Base-by-base conservation (phyloP, 2,888 invertebrate species). In the Epirrhoe tristata region DNA sequence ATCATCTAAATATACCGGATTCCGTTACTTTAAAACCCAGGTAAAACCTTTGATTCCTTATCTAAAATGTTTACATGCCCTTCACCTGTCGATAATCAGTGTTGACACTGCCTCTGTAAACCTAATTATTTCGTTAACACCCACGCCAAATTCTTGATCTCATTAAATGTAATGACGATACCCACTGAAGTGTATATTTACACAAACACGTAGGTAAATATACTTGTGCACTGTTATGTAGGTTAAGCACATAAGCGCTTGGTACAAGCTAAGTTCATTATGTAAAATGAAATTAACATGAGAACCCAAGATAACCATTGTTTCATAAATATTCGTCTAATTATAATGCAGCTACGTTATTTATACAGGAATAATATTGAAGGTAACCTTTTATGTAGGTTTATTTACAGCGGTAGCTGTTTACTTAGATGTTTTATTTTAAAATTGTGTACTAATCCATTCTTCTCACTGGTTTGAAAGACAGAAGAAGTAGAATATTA, bases 101-200 rank as follows among this genome's bases (percentile, higher is more conserved):
- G 51, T 67, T 67, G 17, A 59, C 58, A 54, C 48, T 52, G 53
- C 55, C 52, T 56, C 62, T 64, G 55, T 58, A 64, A 62, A 60
- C 43, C 56, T 53, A 67, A 69, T 70, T 66, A 73, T 68, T 62
- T 17, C 48, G 63, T 57, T 65, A 63, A 51, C 60, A 62, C 55
- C 63, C 52, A 31, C 60, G 52, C 62, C 55, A 61, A 68, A 69
- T 66, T 69, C 61, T 52, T 70, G 58, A 70, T 70, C 68, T 73
- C 60, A 64, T 73, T 71, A 69, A 46, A 48, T 32, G 31, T 66
- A 58, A 67, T 54, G 66, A 67, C 57, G 54, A 65, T 58, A 65
- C 58, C 48, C 48, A 43, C 54, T 55, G 54, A 43, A 54, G 60
- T 60, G 48, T 63, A 12, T 54, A 63, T 63, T 67, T 63, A 51